Evolutionary conservation across 2,113 vertebrate genomes (phyloP).

Genomic region (Zosterops pallidus): DNA sequence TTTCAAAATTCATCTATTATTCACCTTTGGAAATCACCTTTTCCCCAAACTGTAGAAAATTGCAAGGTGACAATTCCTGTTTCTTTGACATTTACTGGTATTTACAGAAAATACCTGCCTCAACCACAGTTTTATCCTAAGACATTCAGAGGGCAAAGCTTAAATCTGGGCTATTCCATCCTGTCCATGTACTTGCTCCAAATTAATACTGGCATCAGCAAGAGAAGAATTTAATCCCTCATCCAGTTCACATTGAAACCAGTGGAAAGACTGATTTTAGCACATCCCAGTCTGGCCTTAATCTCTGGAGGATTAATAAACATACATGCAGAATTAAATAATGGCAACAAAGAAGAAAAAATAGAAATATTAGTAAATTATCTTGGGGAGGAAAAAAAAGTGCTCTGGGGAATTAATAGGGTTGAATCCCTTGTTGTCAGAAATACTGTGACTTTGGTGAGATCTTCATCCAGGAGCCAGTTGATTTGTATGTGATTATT

Average conservation of each 20-base stretch:
- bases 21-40: background rate
- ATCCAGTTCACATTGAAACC: background rate
- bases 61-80: background rate
- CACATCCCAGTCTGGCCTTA: conserved; percentile 24
- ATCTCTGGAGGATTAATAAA: conserved; percentile 49
- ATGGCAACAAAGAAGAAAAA: background rate
- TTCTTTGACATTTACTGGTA: background rate
- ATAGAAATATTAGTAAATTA: background rate
- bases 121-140: background rate
- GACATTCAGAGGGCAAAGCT: background rate
- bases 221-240: background rate
- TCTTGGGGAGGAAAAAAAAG: background rate
- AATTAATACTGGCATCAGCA: accelerated
- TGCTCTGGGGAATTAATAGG: background rate
- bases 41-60: background rate
- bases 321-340: conserved; percentile 4
- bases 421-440: background rate
- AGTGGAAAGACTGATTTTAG: background rate
- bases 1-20: background rate
- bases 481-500: background rate
- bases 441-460: background rate
- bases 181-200: background rate
- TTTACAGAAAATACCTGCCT: background rate
- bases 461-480: background rate
- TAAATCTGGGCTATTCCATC: background rate